Percentiles rank a stretch among this genome's conserved stretches.
Evolutionary conservation across 2,113 vertebrate species (phyloP).

Genomic region (Prietella phreatophila): DNA sequence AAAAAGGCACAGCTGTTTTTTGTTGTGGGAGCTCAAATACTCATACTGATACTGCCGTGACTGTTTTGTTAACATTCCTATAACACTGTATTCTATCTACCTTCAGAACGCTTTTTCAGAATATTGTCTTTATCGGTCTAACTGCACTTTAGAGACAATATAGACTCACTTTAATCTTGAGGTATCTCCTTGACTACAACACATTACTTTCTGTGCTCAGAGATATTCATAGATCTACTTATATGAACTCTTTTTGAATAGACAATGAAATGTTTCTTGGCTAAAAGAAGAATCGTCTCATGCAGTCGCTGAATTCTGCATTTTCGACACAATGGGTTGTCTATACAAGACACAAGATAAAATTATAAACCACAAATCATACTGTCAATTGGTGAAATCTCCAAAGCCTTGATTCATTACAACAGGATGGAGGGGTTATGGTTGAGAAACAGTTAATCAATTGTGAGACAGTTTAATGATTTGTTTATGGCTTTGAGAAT

Average conservation of each 20-base stretch:
- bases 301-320: not conserved
- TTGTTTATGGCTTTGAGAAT: constrained; percentile 33
- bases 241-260: not conserved
- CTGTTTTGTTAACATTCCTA: not conserved
- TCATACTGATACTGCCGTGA: not conserved
- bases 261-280: not conserved
- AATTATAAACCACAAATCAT: not conserved
- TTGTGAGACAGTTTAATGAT: constrained; percentile 40
- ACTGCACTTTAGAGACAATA: not conserved
- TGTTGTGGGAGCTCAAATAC: not conserved
- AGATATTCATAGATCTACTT: not conserved
- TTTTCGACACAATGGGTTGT: not conserved
- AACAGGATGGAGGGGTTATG: not conserved
- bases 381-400: not conserved
- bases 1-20: not conserved
- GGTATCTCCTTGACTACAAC: not conserved
- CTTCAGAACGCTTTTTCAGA: not conserved
- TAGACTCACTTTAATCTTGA: not conserved
- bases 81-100: not conserved
- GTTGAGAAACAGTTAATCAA: constrained; percentile 42
- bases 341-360: not conserved
- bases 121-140: not conserved
- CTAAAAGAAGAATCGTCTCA: not conserved
- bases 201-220: not conserved
- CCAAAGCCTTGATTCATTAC: constrained; percentile 5